phyloP scores from a whole-genome alignment of 2,888 invertebrate genomes.

The Epirrita christyi region DNA sequence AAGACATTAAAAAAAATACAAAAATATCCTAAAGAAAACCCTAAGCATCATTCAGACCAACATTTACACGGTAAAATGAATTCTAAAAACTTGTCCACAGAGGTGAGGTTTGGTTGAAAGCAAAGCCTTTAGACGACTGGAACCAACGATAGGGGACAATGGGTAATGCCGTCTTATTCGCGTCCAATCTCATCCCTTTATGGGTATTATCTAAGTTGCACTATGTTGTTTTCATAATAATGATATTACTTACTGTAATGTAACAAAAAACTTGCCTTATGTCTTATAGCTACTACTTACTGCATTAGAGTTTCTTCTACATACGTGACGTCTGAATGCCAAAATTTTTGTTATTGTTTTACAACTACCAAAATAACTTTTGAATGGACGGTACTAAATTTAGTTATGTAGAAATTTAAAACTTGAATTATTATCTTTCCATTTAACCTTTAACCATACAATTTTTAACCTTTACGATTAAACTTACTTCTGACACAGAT shows the following conservation, averaged over 20 bases:
- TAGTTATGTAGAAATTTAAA: too few species aligned
- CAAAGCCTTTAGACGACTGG: conserved; percentile 40
- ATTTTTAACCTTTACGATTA: not conserved
- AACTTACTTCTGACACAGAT: not conserved
- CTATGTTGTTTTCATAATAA: conserved; percentile 21
- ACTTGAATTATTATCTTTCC: too few species aligned
- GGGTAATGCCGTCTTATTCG: conserved; percentile 44
- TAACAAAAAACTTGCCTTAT: not conserved
- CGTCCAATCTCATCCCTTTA: conserved; percentile 44
- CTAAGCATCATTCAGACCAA: not conserved
- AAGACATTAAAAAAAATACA: conserved; percentile 5
- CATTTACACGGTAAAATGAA: conserved; percentile 1
- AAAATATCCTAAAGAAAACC: conserved; percentile 1
- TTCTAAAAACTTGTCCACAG: not conserved
- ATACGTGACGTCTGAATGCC: too few species aligned
- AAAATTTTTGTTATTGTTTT: too few species aligned
- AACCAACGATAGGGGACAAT: conserved; percentile 47
- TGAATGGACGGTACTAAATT: too few species aligned
- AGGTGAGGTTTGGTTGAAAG: not conserved
- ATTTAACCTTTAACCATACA: too few species aligned
- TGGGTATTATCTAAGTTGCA: conserved; percentile 26
- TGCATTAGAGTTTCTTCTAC: too few species aligned
- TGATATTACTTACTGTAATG: conserved; percentile 5
- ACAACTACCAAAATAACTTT: too few species aligned
- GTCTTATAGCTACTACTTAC: too few species aligned